phyloP scores from a whole-genome alignment of 2,888 invertebrate genomes.

The Vannuccia rotundouncinata region DNA sequence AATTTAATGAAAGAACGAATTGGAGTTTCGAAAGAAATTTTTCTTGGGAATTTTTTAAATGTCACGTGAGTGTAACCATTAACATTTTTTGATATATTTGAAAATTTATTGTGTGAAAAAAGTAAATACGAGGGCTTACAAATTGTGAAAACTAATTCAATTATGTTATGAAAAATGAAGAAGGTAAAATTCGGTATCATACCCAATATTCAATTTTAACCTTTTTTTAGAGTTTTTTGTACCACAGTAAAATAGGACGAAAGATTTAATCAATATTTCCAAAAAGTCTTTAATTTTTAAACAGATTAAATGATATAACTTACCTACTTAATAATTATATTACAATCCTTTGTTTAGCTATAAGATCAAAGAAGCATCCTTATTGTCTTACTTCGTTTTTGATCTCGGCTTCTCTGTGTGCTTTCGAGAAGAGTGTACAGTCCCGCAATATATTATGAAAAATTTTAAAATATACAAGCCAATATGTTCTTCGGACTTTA shows the following conservation, averaged over 20 bases:
- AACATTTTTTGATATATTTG: too few relatives aligned
- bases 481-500: constrained; percentile 41
- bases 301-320: not conserved
- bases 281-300: not conserved
- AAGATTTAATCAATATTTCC: not conserved
- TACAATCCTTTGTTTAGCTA: not conserved
- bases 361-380: not conserved
- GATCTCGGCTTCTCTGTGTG: constrained; percentile 4
- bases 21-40: not conserved
- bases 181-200: too few relatives aligned
- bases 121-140: not conserved
- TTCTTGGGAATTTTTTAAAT: not conserved
- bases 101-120: too few relatives aligned
- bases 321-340: not conserved
- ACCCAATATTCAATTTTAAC: too few relatives aligned
- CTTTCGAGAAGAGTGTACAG: not conserved
- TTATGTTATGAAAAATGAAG: too few relatives aligned
- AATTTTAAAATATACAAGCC: constrained; percentile 41
- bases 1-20: not conserved
- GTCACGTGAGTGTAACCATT: too few relatives aligned
- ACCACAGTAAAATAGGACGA: too few relatives aligned
- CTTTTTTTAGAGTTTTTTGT: too few relatives aligned
- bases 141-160: not conserved
- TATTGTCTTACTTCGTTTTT: not conserved
- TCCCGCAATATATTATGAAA: constrained; percentile 25